Conservation (phyloP, 2,113 vertebrate genomes). For the Pedionomus torquatus region DNA sequence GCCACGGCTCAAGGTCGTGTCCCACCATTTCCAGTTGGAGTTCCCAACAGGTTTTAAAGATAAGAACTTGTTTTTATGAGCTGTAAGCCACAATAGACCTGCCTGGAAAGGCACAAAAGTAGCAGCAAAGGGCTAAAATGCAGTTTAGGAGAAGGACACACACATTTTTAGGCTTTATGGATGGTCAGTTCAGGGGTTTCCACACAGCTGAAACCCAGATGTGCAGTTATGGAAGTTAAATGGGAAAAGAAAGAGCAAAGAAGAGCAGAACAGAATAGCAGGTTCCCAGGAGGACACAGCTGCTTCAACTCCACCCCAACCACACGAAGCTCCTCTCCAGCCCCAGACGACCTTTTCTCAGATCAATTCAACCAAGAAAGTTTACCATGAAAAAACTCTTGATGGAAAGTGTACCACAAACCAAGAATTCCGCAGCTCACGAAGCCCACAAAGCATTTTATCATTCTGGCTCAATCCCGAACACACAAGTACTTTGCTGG, state of each 20-base stretch:
- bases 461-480: not conserved
- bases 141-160: not conserved
- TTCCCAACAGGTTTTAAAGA: not conserved
- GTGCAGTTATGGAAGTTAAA: not conserved
- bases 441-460: not conserved
- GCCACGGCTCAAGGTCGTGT: accelerated
- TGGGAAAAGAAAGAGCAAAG: not conserved
- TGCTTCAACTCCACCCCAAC: too few species aligned
- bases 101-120: not conserved
- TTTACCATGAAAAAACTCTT: not conserved
- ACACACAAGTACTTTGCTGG: not conserved
- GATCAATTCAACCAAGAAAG: not conserved
- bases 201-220: not conserved
- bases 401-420: accelerated
- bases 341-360: not conserved
- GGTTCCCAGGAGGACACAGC: not conserved
- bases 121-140: not conserved
- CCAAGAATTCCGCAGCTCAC: not conserved
- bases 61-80: not conserved
- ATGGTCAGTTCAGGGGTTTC: not conserved
- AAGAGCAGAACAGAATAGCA: not conserved
- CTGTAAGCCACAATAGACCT: not conserved
- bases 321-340: not conserved
- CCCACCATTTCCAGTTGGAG: not conserved
- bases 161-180: not conserved